Evolutionary conservation across 2,797 vertebrate species (phyloP), one percentile per base, ranked within the genome.

Genomic region (Oryzias sinensis): DNA sequence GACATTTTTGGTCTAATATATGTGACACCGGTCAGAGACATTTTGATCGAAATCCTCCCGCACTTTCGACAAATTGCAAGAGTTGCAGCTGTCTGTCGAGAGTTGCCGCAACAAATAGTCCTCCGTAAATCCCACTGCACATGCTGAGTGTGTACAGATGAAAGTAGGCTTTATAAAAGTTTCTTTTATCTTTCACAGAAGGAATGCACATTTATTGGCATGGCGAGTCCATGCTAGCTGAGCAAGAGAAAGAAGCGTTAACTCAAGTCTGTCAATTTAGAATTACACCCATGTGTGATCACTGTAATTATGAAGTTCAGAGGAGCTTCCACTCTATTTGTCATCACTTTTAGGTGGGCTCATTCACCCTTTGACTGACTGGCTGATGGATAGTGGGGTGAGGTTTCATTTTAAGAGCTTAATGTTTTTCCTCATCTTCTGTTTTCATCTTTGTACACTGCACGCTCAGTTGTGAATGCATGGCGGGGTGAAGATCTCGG

Each of bases 161-260:
- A 72, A 76, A 62, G 63, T 56, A 70, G 68, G 79, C 80, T 59
- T 70, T 49, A 74, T 63, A 43, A 84, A 86, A 70, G 4, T 6
- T 16, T 56, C 76, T 85, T 81, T 87, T 80, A 82, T 79, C 79
- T 83, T 58, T n/a, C 50, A 58, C 43, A 66, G 70, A 46, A 86
- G 83, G 87, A 89, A 90, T 89, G 86, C 62, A 56, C 74, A 80
- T 84, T 83, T 90, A 82, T 83, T 79, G 75, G 71, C 20, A 71
- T 76, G 61, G 81, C 81, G 22, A 90, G 89, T 78, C 84, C 70
- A 15, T 75, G 82, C 89, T 84, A 87, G 83, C 77, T 55, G 16
- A 69, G 65, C 49, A 43, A 54, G 57, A 60, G 73, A 55, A 33
- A 72, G 62, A 81, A 77, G 71, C 68, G 68, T 79, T 72, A 76